phyloP scores from a whole-genome alignment of 2,797 vertebrate genomes.

The Harpagifer antarcticus region DNA sequence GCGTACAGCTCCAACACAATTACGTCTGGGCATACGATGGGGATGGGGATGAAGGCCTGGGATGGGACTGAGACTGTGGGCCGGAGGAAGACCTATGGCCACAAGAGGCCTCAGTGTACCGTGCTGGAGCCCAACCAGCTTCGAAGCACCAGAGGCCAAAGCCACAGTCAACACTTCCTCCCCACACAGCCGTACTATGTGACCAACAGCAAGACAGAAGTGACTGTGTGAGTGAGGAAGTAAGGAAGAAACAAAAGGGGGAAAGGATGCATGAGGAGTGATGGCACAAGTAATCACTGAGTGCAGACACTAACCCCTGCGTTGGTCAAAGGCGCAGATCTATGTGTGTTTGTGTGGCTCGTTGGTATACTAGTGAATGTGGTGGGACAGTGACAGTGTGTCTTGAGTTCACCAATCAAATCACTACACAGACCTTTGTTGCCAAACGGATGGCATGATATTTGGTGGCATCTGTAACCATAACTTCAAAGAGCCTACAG shows the following conservation, averaged over 20 bases:
- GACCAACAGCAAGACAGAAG: conserved; percentile 99
- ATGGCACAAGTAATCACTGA: conserved; percentile 62
- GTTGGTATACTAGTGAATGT: conserved; percentile 48
- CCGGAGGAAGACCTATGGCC: conserved; percentile 90
- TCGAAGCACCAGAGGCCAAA: conserved; percentile 85
- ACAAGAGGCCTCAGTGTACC: conserved; percentile 90
- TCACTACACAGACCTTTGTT: conserved; percentile 58
- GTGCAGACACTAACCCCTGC: conserved; percentile 46
- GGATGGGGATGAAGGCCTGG: conserved; percentile 89
- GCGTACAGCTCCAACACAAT: conserved; percentile 81
- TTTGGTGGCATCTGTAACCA: conserved; percentile 46
- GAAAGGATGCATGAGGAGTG: conserved; percentile 71
- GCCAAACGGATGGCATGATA: conserved; percentile 18
- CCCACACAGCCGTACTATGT: conserved; percentile 98
- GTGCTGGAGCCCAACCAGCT: conserved; percentile 92
- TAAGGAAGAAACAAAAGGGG: conserved; percentile 24
- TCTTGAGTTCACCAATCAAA: conserved; percentile 59
- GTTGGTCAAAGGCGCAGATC: conserved; percentile 54
- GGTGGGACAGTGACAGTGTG: conserved; percentile 38
- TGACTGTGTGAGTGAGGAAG: conserved; percentile 92
- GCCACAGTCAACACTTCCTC: conserved; percentile 92
- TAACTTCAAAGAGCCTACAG: conserved; percentile 48
- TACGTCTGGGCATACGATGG: conserved; percentile 65
- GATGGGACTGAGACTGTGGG: conserved; percentile 93
- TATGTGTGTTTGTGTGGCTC: conserved; percentile 68